Evolutionary conservation across 2,888 invertebrate species (phyloP).

Genomic region (Diadegma fenestrale): DNA sequence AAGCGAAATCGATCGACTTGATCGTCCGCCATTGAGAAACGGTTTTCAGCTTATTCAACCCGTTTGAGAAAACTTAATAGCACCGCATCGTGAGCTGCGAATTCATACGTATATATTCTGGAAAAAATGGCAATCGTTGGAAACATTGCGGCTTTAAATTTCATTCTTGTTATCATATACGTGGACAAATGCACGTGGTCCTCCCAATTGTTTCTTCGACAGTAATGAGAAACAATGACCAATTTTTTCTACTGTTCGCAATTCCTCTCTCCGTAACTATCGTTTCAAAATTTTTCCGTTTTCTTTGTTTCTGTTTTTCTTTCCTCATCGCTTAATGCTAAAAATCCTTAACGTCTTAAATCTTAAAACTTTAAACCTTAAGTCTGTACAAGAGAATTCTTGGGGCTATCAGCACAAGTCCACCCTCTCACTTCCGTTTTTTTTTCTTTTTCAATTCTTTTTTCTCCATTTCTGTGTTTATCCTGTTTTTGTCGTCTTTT

Average conservation of each 20-base stretch:
- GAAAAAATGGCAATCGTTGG: slow-evolving; percentile 66
- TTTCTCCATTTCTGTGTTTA: slow-evolving; percentile 59
- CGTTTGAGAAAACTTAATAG: slow-evolving; percentile 64
- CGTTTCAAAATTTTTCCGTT: slow-evolving; percentile 15
- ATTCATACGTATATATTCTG: slow-evolving; percentile 70
- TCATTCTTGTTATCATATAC: neutral
- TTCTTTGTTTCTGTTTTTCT: slow-evolving; percentile 41
- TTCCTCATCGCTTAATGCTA: slow-evolving; percentile 60
- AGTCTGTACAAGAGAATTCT: slow-evolving; percentile 80
- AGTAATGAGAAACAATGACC: slow-evolving; percentile 4
- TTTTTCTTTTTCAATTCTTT: slow-evolving; percentile 53
- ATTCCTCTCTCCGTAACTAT: slow-evolving; percentile 24
- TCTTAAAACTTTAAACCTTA: slow-evolving; percentile 76
- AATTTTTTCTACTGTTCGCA: neutral
- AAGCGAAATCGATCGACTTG: slow-evolving; percentile 16
- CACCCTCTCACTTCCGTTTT: slow-evolving; percentile 70
- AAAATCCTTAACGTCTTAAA: slow-evolving; percentile 74
- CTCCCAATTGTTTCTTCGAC: neutral
- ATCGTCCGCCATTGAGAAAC: slow-evolving; percentile 4
- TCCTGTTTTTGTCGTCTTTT: slow-evolving; percentile 32
- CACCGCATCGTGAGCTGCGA: slow-evolving; percentile 76
- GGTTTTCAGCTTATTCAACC: slow-evolving; percentile 14
- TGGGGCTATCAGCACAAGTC: slow-evolving; percentile 70
- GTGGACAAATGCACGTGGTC: neutral
- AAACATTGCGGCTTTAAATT: slow-evolving; percentile 22